Conservation (phyloP, 1,140 invertebrate species). For the Paraescarpia echinospica region DNA sequence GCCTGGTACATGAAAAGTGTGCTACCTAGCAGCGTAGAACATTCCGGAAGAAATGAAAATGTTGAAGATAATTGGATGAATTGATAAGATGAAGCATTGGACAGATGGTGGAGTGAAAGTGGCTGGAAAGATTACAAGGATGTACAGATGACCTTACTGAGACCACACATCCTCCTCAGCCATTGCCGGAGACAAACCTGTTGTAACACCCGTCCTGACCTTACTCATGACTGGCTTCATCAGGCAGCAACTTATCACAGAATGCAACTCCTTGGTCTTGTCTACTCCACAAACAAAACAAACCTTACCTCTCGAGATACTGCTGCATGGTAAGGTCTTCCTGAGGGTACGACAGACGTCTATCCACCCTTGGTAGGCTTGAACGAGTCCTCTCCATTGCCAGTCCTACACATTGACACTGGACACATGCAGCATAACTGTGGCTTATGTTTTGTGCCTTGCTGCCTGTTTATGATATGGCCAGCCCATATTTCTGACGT, state of each 20-base stretch:
- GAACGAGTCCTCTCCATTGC: neutral
- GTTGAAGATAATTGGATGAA: neutral
- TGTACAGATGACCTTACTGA: neutral
- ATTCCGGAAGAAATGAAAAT: too few species aligned
- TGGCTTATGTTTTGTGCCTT: neutral
- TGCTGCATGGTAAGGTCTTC: neutral
- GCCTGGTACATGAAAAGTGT: too few species aligned
- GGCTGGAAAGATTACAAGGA: neutral
- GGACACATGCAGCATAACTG: neutral
- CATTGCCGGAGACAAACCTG: neutral
- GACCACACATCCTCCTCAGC: neutral
- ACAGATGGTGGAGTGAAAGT: neutral
- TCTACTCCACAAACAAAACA: neutral
- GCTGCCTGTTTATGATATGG: neutral
- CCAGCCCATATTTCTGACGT: neutral
- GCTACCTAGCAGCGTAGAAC: too few species aligned
- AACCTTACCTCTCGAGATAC: neutral
- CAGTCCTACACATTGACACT: neutral
- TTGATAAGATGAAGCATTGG: neutral
- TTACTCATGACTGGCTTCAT: neutral
- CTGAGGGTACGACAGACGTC: neutral
- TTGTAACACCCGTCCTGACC: neutral
- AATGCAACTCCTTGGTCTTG: neutral
- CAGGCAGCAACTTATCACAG: neutral
- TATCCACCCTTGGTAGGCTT: neutral